Evolutionary conservation across 2,797 vertebrate species (phyloP), one percentile per base, ranked within the genome.

Genomic region (Oreochromis grahami): DNA sequence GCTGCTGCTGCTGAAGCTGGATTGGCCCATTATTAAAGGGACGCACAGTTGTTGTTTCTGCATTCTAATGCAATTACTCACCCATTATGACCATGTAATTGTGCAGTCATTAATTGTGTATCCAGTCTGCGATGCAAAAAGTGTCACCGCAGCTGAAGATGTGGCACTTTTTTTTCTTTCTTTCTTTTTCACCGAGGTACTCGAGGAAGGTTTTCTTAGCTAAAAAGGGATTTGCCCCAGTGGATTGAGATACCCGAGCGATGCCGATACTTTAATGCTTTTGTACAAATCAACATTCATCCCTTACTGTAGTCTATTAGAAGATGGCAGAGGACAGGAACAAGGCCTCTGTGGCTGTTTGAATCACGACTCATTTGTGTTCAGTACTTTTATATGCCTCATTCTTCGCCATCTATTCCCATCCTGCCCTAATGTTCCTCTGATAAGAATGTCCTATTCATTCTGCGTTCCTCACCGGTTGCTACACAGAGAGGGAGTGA

Each of bases 61-160:
- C 89, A 88, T 95, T 92, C 83, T 91, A 93, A 95, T 91, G 93
- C 92, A 94, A 94, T 95, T 95, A 94, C 92, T 95, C 91, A 92
- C 85, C 91, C 89, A 93, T 95, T 93, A 94, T 87, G 89, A 91
- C 90, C 94, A 84, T 93, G 93, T 95, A 93, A 94, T 95, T 94
- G 90, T 84, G 89, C 87, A 91, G 85, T 82, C 91, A 89, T 94
- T 94, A 94, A 94, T 93, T 88, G 91, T 77, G 87, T 81, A 93
- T 88, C 87, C 86, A 88, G 88, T 90, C 79, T 81, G 26, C 85
- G 86, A 84, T 78, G 82, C 83, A 79, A 78, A 77, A 74, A 80
- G 78, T 36, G 83, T 79, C 68, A 55, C 36, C 0, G 50, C 14
- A 76, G 83, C 43, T 76, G 63, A 82, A 89, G 56, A 74, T 21